These are phyloP conservation scores for Poliocrania exsul DNA, from an alignment of 2,797 vertebrate genomes.

Conservation along the genomic window DNA sequence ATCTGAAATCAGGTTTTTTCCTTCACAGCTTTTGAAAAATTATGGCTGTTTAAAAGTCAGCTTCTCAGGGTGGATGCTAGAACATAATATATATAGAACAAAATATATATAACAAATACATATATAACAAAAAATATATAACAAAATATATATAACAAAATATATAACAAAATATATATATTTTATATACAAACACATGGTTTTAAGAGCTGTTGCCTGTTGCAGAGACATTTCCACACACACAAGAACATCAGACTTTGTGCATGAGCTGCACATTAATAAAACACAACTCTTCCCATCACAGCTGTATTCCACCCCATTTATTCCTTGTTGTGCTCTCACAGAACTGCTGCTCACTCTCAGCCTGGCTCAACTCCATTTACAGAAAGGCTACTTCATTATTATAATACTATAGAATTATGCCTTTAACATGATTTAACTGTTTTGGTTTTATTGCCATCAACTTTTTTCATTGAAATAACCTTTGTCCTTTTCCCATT, in stretches of 20 bases:
- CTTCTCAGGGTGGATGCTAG: neutral
- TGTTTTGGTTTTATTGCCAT: neutral
- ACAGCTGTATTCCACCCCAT: neutral
- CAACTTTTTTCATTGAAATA: neutral
- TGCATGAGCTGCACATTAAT: neutral
- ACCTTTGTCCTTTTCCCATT: neutral
- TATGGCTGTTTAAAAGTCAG: neutral
- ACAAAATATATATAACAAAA: too few species aligned
- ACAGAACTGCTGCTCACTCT: neutral
- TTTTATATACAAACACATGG: fast-evolving
- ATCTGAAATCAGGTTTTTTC: neutral
- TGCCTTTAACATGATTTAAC: neutral
- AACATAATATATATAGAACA: too few species aligned
- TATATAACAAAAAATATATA: too few species aligned
- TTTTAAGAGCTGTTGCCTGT: neutral
- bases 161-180: too few species aligned
- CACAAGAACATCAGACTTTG: neutral
- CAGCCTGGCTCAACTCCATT: neutral
- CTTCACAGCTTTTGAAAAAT: neutral
- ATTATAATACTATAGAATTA: neutral
- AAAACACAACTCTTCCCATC: neutral
- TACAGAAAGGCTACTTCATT: neutral
- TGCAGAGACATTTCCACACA: neutral
- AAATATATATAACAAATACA: too few species aligned
- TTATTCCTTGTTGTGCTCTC: neutral